These are phyloP conservation scores for Drosophila carrolli DNA, from an alignment of 1,140 invertebrate species.

Conservation along the genomic window DNA sequence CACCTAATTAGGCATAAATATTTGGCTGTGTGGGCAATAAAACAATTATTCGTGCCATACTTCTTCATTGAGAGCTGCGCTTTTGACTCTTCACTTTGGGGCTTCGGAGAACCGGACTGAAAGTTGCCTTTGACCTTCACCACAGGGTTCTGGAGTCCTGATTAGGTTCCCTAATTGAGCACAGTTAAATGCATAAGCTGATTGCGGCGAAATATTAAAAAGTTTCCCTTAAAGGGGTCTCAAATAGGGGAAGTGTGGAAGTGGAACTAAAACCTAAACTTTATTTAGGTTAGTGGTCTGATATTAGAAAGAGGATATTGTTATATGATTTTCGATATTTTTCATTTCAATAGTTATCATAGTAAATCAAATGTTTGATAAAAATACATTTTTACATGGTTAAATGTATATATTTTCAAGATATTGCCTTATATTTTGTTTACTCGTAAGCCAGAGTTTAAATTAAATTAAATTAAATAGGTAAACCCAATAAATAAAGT, in stretches of 20 bases:
- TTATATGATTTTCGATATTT: too few species aligned
- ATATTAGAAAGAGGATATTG: too few species aligned
- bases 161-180: conserved; percentile 52
- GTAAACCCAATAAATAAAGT: too few species aligned
- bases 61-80: conserved; percentile 21
- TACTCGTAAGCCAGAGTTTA: too few species aligned
- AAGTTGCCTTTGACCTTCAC: conserved; percentile 32
- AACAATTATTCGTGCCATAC: conserved; percentile 51
- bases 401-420: too few species aligned
- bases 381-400: too few species aligned
- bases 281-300: not conserved
- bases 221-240: conserved; percentile 17
- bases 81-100: conserved; percentile 23
- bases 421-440: too few species aligned
- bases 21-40: conserved; percentile 48
- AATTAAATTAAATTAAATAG: too few species aligned
- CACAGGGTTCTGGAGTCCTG: conserved; percentile 5
- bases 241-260: not conserved
- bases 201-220: conserved; percentile 29
- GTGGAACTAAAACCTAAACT: conserved; percentile 10
- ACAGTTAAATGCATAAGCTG: conserved; percentile 51
- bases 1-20: conserved; percentile 62
- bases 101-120: conserved; percentile 3
- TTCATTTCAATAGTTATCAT: not conserved
- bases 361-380: too few species aligned